Base-by-base conservation (phyloP, 2,888 invertebrate species). In the Villa cingulata region DNA sequence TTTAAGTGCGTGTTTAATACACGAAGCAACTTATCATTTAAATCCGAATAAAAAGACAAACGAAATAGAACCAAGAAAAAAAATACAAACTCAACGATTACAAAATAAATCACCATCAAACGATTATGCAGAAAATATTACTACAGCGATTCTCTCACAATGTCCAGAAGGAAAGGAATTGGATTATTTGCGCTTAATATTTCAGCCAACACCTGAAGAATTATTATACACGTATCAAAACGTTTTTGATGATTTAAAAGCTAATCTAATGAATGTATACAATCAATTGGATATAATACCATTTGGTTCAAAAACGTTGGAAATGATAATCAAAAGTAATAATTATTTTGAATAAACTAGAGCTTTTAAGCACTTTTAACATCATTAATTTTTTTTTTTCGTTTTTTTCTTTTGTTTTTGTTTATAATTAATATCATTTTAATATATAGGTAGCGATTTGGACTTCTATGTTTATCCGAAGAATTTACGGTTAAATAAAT, bases 291-390 rank as follows among this genome's bases (percentile, higher is more conserved):
- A 56, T 37, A 70, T 74, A 4, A 63, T 71, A 50, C 77, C 79
- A 4, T 88, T 85, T 66, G 87, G 88, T 4, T 87, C 87, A 0
- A 77, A 81, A 34, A 74, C 80, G 2, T 83, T 80, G 2, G 83
- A 82, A 4, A 68, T 87, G 44, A 78, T 79, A 41, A 76, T 83
- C 49, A 76, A 74, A 59, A 66, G 73, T 56, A 52, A 54, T 58
- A 52, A 12, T 18, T n/a, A 29, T 42, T 32, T n/a, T n/a, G n/a
- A n/a, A n/a, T n/a, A n/a, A n/a, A n/a, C n/a, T n/a, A n/a, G n/a
- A n/a, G n/a, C n/a, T n/a, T n/a, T n/a, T n/a, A n/a, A n/a, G n/a
- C n/a, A n/a, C n/a, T n/a, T n/a, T n/a, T n/a, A n/a, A n/a, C n/a
- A n/a, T n/a, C n/a, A n/a, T n/a, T n/a, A n/a, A n/a, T n/a, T 19